These are phyloP conservation scores for Ypsolopha sequella DNA, from an alignment of 2,888 invertebrate species.

Conservation along the genomic window DNA sequence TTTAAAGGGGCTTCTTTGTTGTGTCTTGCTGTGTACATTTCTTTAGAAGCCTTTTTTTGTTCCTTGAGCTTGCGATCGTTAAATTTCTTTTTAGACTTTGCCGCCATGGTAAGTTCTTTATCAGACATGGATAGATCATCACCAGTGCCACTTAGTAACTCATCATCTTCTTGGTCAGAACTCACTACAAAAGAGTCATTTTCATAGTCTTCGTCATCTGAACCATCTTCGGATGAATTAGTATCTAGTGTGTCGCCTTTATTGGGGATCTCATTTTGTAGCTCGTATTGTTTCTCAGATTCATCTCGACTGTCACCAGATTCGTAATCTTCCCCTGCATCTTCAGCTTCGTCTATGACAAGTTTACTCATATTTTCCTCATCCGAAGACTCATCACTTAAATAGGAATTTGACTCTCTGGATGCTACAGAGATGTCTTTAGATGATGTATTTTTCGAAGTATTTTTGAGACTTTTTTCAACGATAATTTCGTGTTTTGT, in stretches of 20 bases:
- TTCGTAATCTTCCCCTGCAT: constrained; percentile 50
- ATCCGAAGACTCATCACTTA: constrained; percentile 13
- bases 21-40: constrained; percentile 58
- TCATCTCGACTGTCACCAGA: constrained; percentile 63
- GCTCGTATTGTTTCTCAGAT: constrained; percentile 53
- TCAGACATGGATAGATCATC: constrained; percentile 55
- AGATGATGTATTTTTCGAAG: neutral
- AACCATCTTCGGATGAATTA: constrained; percentile 45
- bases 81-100: constrained; percentile 53
- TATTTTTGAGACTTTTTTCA: constrained; percentile 11
- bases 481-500: constrained; percentile 13
- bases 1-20: neutral
- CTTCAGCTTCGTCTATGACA: constrained; percentile 45
- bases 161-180: constrained; percentile 55
- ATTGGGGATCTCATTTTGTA: constrained; percentile 58
- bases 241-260: constrained; percentile 59
- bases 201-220: constrained; percentile 56
- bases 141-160: constrained; percentile 50
- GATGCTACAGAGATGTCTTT: neutral
- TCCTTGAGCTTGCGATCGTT: constrained; percentile 49
- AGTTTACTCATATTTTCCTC: constrained; percentile 20
- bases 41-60: constrained; percentile 53
- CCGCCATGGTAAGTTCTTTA: constrained; percentile 51
- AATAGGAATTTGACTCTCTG: neutral
- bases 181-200: constrained; percentile 69